Conservation (phyloP, 2,113 vertebrate species). For the Chaenogobius annularis region DNA sequence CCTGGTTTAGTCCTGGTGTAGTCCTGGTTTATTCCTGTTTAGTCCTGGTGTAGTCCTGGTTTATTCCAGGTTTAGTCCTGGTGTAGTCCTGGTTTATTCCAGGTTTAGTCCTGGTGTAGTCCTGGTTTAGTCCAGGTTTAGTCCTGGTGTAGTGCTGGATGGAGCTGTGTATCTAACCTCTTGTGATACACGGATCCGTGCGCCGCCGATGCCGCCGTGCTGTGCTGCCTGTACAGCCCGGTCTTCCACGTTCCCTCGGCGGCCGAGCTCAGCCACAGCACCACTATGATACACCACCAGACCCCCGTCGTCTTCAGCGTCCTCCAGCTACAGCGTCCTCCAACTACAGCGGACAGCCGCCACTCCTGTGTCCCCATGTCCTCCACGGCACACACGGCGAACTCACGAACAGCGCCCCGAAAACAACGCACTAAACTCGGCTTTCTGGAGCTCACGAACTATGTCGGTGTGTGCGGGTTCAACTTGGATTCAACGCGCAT, state of each 20-base stretch:
- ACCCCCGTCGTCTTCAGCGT: conserved; percentile 58
- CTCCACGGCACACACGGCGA: conserved; percentile 48
- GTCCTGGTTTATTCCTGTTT: not conserved
- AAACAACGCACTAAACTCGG: not conserved
- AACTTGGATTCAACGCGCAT: conserved; percentile 52
- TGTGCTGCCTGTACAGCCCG: conserved; percentile 73
- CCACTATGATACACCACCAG: conserved; percentile 46
- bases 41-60: not conserved
- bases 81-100: not conserved
- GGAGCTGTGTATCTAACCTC: conserved; percentile 53
- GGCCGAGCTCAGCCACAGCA: conserved; percentile 60
- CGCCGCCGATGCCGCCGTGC: conserved; percentile 42
- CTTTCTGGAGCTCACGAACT: not conserved
- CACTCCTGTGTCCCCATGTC: conserved; percentile 60
- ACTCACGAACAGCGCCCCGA: conserved; percentile 25
- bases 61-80: not conserved
- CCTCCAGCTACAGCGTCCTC: conserved; percentile 10
- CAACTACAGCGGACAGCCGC: conserved; percentile 50
- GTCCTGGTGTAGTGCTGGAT: not conserved
- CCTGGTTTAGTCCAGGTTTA: not conserved
- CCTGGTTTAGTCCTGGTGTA: not conserved
- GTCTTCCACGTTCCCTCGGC: conserved; percentile 77
- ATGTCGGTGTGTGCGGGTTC: conserved; percentile 53
- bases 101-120: not conserved
- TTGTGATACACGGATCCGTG: conserved; percentile 71